phyloP scores from a whole-genome alignment of 2,888 invertebrate genomes.

The Choreutis nemorana region DNA sequence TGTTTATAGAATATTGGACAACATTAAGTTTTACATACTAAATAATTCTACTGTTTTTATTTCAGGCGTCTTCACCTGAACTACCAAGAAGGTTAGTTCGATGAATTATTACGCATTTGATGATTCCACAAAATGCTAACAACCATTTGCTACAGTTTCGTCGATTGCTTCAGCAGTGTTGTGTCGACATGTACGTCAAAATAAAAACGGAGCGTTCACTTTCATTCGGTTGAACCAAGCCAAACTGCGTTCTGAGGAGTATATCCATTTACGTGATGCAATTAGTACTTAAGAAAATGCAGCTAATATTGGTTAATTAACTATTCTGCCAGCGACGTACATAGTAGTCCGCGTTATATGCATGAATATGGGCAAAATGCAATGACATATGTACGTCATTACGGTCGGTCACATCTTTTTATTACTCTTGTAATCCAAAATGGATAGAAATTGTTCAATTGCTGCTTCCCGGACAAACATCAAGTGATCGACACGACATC shows the following conservation, averaged over 20 bases:
- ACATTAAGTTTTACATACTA: no score
- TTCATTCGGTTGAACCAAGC: slow-evolving; percentile 12
- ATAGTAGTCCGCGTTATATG: slow-evolving; percentile 17
- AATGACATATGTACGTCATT: slow-evolving; percentile 19
- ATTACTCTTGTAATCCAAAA: slow-evolving; percentile 15
- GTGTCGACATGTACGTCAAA: slow-evolving; percentile 9
- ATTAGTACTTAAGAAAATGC: background rate
- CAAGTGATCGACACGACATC: slow-evolving; percentile 9
- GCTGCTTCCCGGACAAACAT: slow-evolving; percentile 8
- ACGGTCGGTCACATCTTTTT: slow-evolving; percentile 15
- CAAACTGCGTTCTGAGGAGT: slow-evolving; percentile 16
- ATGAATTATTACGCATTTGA: no score
- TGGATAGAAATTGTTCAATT: slow-evolving; percentile 14
- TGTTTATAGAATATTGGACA: no score
- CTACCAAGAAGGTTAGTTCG: background rate
- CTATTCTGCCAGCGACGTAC: no score
- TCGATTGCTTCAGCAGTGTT: slow-evolving; percentile 10
- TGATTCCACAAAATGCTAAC: slow-evolving; percentile 3
- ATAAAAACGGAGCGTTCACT: slow-evolving; percentile 9
- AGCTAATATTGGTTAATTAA: background rate
- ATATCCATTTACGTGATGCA: no score
- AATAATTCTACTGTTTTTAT: no score
- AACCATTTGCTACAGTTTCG: slow-evolving; percentile 9
- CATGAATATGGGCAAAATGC: slow-evolving; percentile 14
- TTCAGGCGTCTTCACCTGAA: no score